Evolutionary conservation across 2,888 invertebrate genomes (phyloP).

Genomic region (Nomada hirtipes): DNA sequence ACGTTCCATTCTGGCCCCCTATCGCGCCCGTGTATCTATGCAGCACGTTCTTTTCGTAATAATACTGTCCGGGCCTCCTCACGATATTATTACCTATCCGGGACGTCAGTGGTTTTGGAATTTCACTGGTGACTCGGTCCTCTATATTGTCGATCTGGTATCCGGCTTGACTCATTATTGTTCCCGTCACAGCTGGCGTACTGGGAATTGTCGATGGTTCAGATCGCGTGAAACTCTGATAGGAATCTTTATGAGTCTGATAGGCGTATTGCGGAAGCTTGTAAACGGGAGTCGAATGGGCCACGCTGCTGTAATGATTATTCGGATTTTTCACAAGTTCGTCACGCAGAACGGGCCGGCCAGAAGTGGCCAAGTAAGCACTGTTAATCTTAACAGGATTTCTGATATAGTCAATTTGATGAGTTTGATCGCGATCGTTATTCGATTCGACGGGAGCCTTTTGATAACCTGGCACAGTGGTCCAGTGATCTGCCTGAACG

Average conservation of each 20-base stretch:
- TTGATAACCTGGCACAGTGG: conserved; percentile 31
- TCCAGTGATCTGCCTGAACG: conserved; percentile 30
- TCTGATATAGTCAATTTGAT: neutral
- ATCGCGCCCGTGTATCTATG: conserved; percentile 69
- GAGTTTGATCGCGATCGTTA: neutral
- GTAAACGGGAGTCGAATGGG: neutral
- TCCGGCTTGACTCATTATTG: conserved; percentile 34
- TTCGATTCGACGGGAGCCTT: conserved; percentile 23
- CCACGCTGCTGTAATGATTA: neutral
- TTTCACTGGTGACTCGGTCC: conserved; percentile 47
- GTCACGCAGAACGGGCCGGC: neutral
- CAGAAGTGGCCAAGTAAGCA: neutral
- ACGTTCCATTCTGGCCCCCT: conserved; percentile 1
- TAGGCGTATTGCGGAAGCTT: neutral
- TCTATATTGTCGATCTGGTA: conserved; percentile 25
- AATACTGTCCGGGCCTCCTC: conserved; percentile 69
- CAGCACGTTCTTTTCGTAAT: conserved; percentile 74
- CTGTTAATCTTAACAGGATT: neutral
- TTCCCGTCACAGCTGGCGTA: conserved; percentile 61
- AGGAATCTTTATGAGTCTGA: neutral
- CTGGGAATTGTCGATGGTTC: conserved; percentile 61
- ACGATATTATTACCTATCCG: neutral
- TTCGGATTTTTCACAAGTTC: neutral
- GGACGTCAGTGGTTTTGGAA: conserved; percentile 56
- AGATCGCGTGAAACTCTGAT: conserved; percentile 14